A percentile compares a stretch with the other conserved stretches of the same genome.
Conservation (phyloP, 1,140 invertebrate genomes). For the Oedothorax gibbosus region DNA sequence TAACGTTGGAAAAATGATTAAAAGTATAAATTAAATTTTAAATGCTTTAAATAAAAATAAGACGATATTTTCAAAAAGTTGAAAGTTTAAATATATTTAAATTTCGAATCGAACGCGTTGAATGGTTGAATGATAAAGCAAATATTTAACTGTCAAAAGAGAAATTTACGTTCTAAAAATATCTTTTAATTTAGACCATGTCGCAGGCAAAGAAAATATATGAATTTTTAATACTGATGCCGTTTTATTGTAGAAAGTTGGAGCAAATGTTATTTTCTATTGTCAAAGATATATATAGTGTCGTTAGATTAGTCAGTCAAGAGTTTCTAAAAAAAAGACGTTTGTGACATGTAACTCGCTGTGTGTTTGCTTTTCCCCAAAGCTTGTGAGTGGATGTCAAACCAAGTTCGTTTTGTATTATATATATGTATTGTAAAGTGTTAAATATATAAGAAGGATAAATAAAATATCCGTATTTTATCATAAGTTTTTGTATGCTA, state of each 20-base stretch:
- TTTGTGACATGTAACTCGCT: background rate
- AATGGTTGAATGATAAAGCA: too few species aligned
- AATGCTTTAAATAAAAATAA: too few species aligned
- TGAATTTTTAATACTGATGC: background rate
- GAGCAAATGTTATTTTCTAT: constrained; percentile 15
- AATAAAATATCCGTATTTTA: constrained; percentile 33
- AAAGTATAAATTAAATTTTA: too few species aligned
- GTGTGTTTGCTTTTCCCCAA: constrained; percentile 22
- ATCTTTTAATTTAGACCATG: too few species aligned
- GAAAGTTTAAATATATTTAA: too few species aligned
- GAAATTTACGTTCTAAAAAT: too few species aligned
- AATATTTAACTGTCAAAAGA: too few species aligned
- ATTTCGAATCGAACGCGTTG: too few species aligned
- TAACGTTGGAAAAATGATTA: too few species aligned
- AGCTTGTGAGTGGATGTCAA: constrained; percentile 13
- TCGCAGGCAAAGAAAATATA: too few species aligned
- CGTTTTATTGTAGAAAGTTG: background rate
- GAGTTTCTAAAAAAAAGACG: background rate
- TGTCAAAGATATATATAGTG: constrained; percentile 6
- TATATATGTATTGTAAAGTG: constrained; percentile 25
- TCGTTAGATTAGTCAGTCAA: background rate
- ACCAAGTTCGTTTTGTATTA: constrained; percentile 39
- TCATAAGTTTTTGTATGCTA: background rate
- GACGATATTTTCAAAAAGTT: too few species aligned
- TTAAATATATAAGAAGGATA: constrained; percentile 29